These are phyloP conservation scores for Cirrhinus molitorella DNA, from an alignment of 2,797 vertebrate genomes.

Conservation along the genomic window DNA sequence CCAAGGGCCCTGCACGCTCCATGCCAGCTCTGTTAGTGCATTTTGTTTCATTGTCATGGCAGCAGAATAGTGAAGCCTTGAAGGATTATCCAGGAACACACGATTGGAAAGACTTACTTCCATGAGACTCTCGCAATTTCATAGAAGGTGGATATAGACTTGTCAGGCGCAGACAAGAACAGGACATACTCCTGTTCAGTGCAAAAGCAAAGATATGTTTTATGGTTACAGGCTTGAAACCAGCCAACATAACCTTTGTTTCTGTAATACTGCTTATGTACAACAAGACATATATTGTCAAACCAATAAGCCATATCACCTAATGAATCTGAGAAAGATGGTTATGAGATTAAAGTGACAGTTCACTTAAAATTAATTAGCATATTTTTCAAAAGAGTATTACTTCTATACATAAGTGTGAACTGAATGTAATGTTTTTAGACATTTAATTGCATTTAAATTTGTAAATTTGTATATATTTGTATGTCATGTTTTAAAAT, in stretches of 20 bases:
- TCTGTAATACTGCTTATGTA: background rate
- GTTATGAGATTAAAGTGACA: background rate
- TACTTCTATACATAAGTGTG: background rate
- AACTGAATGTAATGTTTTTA: background rate
- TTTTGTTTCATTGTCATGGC: slow-evolving; percentile 55
- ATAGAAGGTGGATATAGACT: slow-evolving; percentile 38
- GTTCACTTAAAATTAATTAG: background rate
- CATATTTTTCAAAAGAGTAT: background rate
- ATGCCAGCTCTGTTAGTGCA: slow-evolving; percentile 53
- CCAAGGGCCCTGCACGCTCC: slow-evolving; percentile 50
- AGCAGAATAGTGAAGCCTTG: slow-evolving; percentile 41
- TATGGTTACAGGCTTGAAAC: background rate
- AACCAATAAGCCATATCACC: background rate
- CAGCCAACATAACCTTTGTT: background rate
- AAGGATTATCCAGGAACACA: slow-evolving; percentile 51
- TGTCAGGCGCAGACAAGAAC: slow-evolving; percentile 32
- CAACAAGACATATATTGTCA: background rate
- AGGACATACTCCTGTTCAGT: slow-evolving; percentile 8
- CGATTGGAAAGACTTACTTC: slow-evolving; percentile 48
- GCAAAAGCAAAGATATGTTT: slow-evolving; percentile 9
- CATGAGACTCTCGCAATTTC: slow-evolving; percentile 34
- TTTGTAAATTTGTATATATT: too few relatives aligned
- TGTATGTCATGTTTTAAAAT: background rate
- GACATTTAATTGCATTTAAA: background rate
- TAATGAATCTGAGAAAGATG: background rate